Evolutionary conservation across 2,797 vertebrate species (phyloP).

Genomic region (Macropus fuliginosus): DNA sequence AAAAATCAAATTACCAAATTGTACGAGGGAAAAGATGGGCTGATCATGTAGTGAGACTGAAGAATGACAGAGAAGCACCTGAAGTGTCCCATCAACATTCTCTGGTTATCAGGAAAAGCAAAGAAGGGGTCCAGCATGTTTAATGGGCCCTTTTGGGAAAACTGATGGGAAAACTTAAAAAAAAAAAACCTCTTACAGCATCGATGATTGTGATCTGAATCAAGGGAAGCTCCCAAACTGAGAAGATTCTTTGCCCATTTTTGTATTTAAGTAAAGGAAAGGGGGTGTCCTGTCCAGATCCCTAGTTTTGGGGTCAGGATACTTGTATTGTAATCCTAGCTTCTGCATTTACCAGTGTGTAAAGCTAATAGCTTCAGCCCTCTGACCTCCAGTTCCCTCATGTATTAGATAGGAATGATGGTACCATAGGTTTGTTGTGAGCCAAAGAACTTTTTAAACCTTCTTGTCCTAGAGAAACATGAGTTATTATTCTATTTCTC

Average conservation of each 20-base stretch:
- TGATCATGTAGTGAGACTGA: background rate
- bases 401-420: background rate
- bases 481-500: background rate
- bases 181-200: background rate
- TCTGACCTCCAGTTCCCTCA: background rate
- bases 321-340: background rate
- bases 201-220: background rate
- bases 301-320: background rate
- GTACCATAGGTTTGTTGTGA: background rate
- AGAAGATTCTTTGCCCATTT: background rate
- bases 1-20: background rate
- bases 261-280: background rate
- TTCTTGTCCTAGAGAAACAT: background rate
- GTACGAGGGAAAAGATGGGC: background rate
- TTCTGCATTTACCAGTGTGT: background rate
- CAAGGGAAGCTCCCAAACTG: background rate
- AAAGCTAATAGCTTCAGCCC: background rate
- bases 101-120: background rate
- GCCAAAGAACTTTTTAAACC: background rate
- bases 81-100: background rate
- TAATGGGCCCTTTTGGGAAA: background rate
- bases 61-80: background rate
- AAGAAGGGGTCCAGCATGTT: background rate
- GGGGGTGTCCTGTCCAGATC: background rate
- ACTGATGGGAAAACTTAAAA: background rate